Evolutionary conservation across 2,888 invertebrate species (phyloP).

Genomic region (Morinoia aosen): DNA sequence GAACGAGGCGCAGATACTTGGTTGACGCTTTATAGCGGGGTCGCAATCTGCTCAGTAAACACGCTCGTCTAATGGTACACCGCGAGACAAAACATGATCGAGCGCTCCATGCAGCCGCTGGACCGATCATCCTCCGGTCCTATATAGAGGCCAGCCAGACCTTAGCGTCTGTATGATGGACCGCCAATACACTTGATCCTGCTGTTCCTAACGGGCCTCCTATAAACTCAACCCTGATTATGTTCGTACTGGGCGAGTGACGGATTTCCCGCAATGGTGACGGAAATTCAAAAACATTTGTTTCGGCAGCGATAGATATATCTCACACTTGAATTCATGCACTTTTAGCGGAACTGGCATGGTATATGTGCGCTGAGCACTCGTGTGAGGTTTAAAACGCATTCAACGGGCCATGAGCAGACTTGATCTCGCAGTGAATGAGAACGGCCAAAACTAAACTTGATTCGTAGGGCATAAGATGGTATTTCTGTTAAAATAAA

Average conservation of each 20-base stretch:
- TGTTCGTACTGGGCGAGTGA: no score
- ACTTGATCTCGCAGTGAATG: neutral
- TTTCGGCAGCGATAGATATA: no score
- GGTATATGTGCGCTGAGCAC: no score
- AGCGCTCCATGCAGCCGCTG: slow-evolving; percentile 20
- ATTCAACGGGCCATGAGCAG: neutral
- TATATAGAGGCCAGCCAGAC: neutral
- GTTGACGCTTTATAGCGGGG: slow-evolving; percentile 35
- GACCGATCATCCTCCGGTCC: neutral
- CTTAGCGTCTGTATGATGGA: neutral
- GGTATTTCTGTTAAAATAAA: neutral
- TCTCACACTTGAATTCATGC: no score
- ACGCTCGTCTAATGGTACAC: slow-evolving; percentile 40
- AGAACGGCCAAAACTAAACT: neutral
- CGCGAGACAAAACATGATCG: slow-evolving; percentile 50
- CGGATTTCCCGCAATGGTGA: no score
- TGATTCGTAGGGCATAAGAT: neutral
- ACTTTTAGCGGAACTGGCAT: no score
- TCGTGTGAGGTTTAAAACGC: neutral
- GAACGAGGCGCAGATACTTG: slow-evolving; percentile 22
- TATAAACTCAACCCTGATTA: neutral
- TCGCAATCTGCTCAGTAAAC: slow-evolving; percentile 48
- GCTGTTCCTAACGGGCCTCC: neutral
- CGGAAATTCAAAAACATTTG: no score
- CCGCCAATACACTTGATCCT: neutral